Base-by-base conservation (phyloP, 2,797 vertebrate genomes). In the Sternarchorhynchus goeldii region DNA sequence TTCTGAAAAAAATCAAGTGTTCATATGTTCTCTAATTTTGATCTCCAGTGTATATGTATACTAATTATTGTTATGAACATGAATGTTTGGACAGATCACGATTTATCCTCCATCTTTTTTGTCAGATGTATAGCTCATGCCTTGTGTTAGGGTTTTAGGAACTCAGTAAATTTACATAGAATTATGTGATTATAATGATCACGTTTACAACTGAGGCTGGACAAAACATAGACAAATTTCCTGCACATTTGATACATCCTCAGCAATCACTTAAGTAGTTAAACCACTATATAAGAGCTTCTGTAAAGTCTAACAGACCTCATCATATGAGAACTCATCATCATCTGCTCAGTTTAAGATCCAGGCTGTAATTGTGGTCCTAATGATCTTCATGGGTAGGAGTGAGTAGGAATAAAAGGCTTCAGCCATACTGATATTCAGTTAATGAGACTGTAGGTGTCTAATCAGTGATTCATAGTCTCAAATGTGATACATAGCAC, bases 381-480 rank as follows among this genome's bases (percentile, higher is more conserved):
- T 57, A 57, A 57, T 70, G 56, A 32, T 50, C 32, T 68, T 12
- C n/a, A 3, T 60, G 7, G 39, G n/a, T 55, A 56, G 20, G 0
- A 25, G 14, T 50, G 45, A 50, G 21, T 59, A 60, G n/a, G 72
- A 58, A 62, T 60, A 60, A 60, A 36, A 17, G 6, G 18, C 1
- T 57, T 18, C 6, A 31, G 34, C 32, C 21, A 45, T 34, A 67
- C 25, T 62, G 56, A 74, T 59, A 59, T 65, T 18, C 14, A 50
- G 39, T 68, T 17, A 69, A 45, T 60, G 45, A 45, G 59, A 74
- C 31, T 67, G 20, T 34, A 20, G 57, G 25, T 65, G 45, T 75
- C n/a, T 65, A 75, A 75, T 57, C 50, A 45, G 17, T 53, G 53
- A 45, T 25, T 77, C 58, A 6, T 78, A 63, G 14, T 76, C n/a